Evolutionary conservation across 2,888 invertebrate genomes (phyloP), one percentile per base, ranked within the genome.

Genomic region (Thymelicus sylvestris): DNA sequence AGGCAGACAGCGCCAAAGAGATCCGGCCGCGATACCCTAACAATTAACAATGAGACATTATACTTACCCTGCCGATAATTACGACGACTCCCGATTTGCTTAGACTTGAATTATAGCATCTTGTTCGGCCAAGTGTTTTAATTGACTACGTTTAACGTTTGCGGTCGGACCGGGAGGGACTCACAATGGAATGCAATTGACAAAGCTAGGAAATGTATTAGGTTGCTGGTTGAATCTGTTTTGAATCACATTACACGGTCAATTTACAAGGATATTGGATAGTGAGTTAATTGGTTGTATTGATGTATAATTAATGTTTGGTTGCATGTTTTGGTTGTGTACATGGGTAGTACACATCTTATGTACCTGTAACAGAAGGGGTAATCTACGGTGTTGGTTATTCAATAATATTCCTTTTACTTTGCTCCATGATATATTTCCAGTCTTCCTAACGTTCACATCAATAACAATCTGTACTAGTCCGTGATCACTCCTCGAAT

Each of bases 1-100:
- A 91, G 81, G 82, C 77, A 74, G 88, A 89, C 90, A 86, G 79
- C 79, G 75, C 79, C 89, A 91, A 91, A 93, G 93, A 93, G 93
- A 93, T 93, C 93, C 93, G 93, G 84, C 85, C 75, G 78, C 81
- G 93, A 93, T 93, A 92, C 82, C 81, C 82, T 85, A 92, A 93
- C 93, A 93, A 93, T 93, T 93, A 93, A 93, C 93, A 93, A 93
- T 93, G 93, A 88, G 90, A 93, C 93, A 93, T 93, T 93, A 93
- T 93, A 91, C 88, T 89, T 86, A 82, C 77, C 85, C 85, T 85
- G 85, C 88, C 89, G 91, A 91, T 92, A 93, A 93, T 93, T 93
- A 93, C 91, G 80, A 81, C 76, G 78, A 71, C 76, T 75, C 75
- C 76, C 86, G 87, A 90, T 91, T 90, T 86, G 88, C 85, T 81